Conservation (phyloP, 2,797 vertebrate species). For the Pseudochaenichthys georgianus region DNA sequence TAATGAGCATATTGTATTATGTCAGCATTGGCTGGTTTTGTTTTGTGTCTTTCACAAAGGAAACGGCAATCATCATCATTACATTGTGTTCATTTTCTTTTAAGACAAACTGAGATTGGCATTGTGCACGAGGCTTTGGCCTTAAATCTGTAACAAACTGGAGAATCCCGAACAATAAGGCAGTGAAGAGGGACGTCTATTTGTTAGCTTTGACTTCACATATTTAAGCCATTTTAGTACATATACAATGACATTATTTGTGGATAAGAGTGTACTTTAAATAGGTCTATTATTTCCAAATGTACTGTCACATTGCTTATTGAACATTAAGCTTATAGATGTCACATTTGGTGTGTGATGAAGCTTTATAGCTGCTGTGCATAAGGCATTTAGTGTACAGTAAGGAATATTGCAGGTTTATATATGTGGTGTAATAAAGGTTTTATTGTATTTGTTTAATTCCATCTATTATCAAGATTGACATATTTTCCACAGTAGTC, state of each 20-base stretch:
- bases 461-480: conserved; percentile 1
- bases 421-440: neutral
- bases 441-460: neutral
- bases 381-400: conserved; percentile 28
- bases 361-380: conserved; percentile 56
- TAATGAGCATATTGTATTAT: conserved; percentile 82
- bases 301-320: neutral
- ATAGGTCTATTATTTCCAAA: neutral
- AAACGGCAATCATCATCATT: conserved; percentile 60
- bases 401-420: neutral
- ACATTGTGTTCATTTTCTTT: conserved; percentile 58
- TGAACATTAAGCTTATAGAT: conserved; percentile 27
- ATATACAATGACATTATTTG: neutral
- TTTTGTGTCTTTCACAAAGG: conserved; percentile 68
- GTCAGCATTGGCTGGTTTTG: conserved; percentile 67
- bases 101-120: conserved; percentile 51
- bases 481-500: neutral
- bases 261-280: neutral
- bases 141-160: conserved; percentile 24
- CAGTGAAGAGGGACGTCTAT: conserved; percentile 28
- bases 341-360: conserved; percentile 9
- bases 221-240: neutral
- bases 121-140: conserved; percentile 20
- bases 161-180: conserved; percentile 29
- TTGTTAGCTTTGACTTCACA: conserved; percentile 10